Conservation (phyloP, 2,113 vertebrate genomes). For the Prunella himalayana region DNA sequence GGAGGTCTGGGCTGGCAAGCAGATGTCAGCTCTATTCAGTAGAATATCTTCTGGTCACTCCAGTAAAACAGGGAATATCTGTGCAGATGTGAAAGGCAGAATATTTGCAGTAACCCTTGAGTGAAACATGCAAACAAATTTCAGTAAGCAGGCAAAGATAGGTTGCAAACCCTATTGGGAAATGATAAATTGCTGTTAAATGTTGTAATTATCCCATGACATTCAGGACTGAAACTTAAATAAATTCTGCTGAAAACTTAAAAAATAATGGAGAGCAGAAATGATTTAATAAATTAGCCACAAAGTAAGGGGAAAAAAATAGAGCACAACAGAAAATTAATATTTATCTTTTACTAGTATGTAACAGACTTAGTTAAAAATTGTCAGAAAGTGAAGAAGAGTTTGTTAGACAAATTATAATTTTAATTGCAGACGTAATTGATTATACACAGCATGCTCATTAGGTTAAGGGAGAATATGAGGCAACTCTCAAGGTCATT, state of each 20-base stretch:
- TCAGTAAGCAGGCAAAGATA: conserved; percentile 10
- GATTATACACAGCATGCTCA: conserved; percentile 72
- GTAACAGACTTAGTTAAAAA: conserved; percentile 42
- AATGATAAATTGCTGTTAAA: conserved; percentile 69
- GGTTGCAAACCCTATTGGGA: conserved; percentile 56
- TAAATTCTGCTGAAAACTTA: conserved; percentile 66
- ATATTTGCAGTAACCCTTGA: not conserved
- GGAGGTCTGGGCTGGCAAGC: not conserved
- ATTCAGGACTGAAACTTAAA: conserved; percentile 59
- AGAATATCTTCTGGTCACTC: not conserved
- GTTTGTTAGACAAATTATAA: conserved; percentile 71
- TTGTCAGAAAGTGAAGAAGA: conserved; percentile 20
- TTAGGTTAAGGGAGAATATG: conserved; percentile 74
- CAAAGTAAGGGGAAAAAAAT: not conserved
- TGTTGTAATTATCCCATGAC: conserved; percentile 65
- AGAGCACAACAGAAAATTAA: conserved; percentile 22
- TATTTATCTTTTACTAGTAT: conserved; percentile 32
- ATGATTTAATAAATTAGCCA: conserved; percentile 60
- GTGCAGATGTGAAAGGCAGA: not conserved
- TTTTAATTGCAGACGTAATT: conserved; percentile 79
- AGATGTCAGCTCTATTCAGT: not conserved
- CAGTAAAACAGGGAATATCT: not conserved
- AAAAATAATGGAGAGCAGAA: conserved; percentile 12
- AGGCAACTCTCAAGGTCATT: conserved; percentile 77
- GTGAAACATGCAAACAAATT: conserved; percentile 21